Percentiles rank a stretch among this genome's conserved stretches.
phyloP scores from a whole-genome alignment of 2,888 invertebrate species.

The Eupithecia tripunctaria region DNA sequence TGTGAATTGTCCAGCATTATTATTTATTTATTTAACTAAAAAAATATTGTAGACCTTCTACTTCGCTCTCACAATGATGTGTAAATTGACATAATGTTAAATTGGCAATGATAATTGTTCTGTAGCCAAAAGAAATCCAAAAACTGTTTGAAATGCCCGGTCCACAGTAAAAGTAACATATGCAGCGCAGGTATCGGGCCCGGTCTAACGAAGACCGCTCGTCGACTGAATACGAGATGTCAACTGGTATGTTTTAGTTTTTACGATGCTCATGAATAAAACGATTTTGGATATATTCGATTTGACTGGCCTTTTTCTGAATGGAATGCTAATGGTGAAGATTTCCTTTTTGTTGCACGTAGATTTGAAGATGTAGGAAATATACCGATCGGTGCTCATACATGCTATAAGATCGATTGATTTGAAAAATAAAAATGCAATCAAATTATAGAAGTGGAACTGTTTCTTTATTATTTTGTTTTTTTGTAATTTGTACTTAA shows the following conservation, averaged over 20 bases:
- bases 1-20: too few species aligned
- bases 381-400: too few species aligned
- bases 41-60: too few species aligned
- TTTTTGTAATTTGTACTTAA: too few species aligned
- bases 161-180: constrained; percentile 66
- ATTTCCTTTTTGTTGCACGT: background rate
- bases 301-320: constrained; percentile 28
- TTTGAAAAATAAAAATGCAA: too few species aligned
- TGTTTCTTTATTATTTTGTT: too few species aligned
- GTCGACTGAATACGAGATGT: constrained; percentile 76
- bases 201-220: constrained; percentile 78
- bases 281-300: constrained; percentile 49
- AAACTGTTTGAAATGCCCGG: background rate
- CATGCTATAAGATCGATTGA: too few species aligned
- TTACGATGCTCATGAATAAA: constrained; percentile 46
- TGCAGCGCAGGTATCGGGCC: constrained; percentile 79
- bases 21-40: too few species aligned
- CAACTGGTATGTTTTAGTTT: constrained; percentile 55
- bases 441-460: too few species aligned
- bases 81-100: too few species aligned
- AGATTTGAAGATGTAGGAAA: background rate
- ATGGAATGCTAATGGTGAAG: constrained; percentile 17
- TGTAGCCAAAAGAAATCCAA: background rate
- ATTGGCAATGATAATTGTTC: too few species aligned
- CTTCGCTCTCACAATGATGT: too few species aligned